Evolutionary conservation across 2,797 vertebrate species (phyloP).

Genomic region (Ptychadena robeensis): DNA sequence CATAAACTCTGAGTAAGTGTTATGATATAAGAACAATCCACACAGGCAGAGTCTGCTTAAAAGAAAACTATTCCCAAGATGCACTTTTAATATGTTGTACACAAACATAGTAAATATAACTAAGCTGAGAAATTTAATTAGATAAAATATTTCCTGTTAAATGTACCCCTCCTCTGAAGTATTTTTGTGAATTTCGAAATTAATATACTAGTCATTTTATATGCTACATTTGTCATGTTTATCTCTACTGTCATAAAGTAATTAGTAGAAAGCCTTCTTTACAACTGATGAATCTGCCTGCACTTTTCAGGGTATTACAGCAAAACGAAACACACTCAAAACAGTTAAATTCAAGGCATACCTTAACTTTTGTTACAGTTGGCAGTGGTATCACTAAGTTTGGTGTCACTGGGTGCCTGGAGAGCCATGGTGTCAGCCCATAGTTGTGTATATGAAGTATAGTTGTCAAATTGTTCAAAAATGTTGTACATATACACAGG

Average conservation of each 20-base stretch:
- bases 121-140: slow-evolving; percentile 2
- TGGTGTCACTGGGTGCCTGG: too few species aligned
- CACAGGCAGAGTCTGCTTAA: slow-evolving; percentile 9
- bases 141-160: background rate
- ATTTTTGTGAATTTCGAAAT: background rate
- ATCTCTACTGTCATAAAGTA: background rate
- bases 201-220: background rate
- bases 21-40: slow-evolving; percentile 29
- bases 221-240: background rate
- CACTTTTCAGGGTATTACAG: background rate
- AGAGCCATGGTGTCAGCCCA: too few species aligned
- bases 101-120: background rate
- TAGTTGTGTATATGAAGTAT: too few species aligned
- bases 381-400: too few species aligned
- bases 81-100: slow-evolving; percentile 33
- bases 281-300: background rate
- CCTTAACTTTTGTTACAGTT: too few species aligned
- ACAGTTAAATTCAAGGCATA: too few species aligned
- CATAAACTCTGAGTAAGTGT: slow-evolving; percentile 41
- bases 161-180: background rate
- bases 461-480: too few species aligned
- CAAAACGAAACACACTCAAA: too few species aligned
- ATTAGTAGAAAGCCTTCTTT: background rate
- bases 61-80: slow-evolving; percentile 25
- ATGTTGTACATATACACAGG: too few species aligned